Evolutionary conservation across 2,888 invertebrate genomes (phyloP), one percentile per base, ranked within the genome.

Genomic region (Aporophyla lueneburgensis): DNA sequence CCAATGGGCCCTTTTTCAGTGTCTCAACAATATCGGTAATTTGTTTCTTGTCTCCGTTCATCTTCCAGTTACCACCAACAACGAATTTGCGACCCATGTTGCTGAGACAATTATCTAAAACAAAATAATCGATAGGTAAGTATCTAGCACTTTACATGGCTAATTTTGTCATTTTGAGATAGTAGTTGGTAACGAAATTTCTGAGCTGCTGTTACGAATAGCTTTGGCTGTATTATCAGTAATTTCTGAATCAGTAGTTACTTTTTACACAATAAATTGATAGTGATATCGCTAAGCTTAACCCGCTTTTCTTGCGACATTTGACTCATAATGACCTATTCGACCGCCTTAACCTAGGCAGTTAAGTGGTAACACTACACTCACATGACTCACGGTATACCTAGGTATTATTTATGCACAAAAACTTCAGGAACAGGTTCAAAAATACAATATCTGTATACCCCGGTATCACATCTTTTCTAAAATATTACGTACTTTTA

Each of bases 41-140:
- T 87, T 97, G 97, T 80, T 97, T 97, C 94, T 99, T 99, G 89
- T 97, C 98, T 65, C 99, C 99, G 93, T 99, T 99, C 99, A 99
- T 99, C 96, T 99, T 99, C 99, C 99, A 99, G 97, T 99, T 99
- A 74, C 99, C 99, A 88, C 99, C 99, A 92, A 99, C 99, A 92
- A 99, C 99, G 96, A 99, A 99, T 97, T 98, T 99, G 89, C 99
- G 98, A 78, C 96, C 96, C 98, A 98, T 98, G 90, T 94, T 97
- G 76, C 24, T 51, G 54, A 66, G 40, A 58, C 70, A 61, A 46
- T 21, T 63, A 21, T 72, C 74, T 81, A 66, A 24, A 76, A 74
- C 19, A 70, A 69, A 80, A 40, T 51, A 51, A 63, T 49, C 24
- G 5, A 14, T 24, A 7, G 4, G 0, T n/a, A 16, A 51, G 7